Conservation (phyloP, 2,113 vertebrate species). For the Lota lota region DNA sequence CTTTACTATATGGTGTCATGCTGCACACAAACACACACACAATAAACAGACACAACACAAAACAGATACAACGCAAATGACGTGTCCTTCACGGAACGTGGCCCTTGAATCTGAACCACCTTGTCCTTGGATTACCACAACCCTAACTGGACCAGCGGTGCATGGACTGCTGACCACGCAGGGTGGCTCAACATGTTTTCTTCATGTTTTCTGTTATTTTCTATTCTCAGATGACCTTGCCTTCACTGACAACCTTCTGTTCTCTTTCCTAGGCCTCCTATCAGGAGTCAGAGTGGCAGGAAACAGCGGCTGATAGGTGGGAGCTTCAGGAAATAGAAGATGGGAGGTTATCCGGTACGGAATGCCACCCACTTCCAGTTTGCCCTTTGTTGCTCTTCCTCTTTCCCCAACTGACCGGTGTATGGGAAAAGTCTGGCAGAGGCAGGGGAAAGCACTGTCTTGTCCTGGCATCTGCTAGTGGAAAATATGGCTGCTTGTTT, state of each 20-base stretch:
- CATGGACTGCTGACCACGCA: too few relatives aligned
- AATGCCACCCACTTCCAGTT: slow-evolving; percentile 48
- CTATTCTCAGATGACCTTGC: not conserved
- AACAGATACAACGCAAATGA: too few relatives aligned
- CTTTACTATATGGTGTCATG: too few relatives aligned
- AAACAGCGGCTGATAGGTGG: slow-evolving; percentile 60
- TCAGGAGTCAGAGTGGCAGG: slow-evolving; percentile 66
- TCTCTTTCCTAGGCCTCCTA: slow-evolving; percentile 30
- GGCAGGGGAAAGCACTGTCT: slow-evolving; percentile 26
- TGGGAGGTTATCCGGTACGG: slow-evolving; percentile 76
- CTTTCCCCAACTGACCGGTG: slow-evolving; percentile 26
- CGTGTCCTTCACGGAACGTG: not conserved
- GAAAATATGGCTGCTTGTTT: slow-evolving; percentile 40
- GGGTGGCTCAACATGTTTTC: not conserved
- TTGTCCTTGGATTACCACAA: too few relatives aligned
- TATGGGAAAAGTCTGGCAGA: slow-evolving; percentile 5
- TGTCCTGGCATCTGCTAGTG: slow-evolving; percentile 11
- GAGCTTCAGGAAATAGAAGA: slow-evolving; percentile 61
- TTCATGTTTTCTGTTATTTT: not conserved
- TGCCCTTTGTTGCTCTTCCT: slow-evolving; percentile 36
- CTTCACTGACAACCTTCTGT: not conserved
- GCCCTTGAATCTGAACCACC: too few relatives aligned
- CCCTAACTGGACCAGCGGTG: too few relatives aligned
- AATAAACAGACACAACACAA: not conserved
- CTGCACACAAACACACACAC: not conserved